Conservation (phyloP, 2,113 vertebrate species). For the Myrmophylax atrothorax region DNA sequence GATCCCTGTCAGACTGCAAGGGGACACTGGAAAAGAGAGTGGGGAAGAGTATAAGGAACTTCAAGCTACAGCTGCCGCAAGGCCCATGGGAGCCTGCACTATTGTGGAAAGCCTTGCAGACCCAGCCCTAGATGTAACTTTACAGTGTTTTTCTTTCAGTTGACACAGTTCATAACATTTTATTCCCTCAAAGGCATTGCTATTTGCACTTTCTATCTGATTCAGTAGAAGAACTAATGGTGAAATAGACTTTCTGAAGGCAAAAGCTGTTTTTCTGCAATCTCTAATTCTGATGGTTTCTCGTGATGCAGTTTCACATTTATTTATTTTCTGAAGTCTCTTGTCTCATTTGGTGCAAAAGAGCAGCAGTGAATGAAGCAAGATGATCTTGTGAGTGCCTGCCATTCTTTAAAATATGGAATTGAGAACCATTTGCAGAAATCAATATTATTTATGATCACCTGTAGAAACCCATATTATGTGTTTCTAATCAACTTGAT, state of each 20-base stretch:
- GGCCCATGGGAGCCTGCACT: neutral
- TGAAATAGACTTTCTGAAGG: neutral
- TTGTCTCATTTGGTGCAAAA: neutral
- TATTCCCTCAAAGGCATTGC: neutral
- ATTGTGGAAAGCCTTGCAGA: neutral
- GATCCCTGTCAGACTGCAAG: neutral
- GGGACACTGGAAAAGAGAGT: neutral
- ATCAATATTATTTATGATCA: slow-evolving; percentile 6
- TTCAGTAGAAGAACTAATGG: neutral
- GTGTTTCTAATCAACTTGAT: slow-evolving; percentile 13
- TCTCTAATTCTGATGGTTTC: neutral
- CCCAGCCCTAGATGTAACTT: neutral
- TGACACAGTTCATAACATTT: neutral
- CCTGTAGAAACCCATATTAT: neutral
- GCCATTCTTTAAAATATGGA: neutral
- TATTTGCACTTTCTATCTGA: neutral
- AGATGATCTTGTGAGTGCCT: neutral
- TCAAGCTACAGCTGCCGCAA: neutral
- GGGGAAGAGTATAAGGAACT: neutral
- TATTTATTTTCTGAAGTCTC: neutral
- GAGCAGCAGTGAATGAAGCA: neutral
- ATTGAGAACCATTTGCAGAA: neutral
- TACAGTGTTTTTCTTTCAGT: neutral
- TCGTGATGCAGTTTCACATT: neutral
- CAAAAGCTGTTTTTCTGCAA: neutral